Evolutionary conservation across 1,140 invertebrate species (phyloP).

Genomic region (Uloborus diversus): DNA sequence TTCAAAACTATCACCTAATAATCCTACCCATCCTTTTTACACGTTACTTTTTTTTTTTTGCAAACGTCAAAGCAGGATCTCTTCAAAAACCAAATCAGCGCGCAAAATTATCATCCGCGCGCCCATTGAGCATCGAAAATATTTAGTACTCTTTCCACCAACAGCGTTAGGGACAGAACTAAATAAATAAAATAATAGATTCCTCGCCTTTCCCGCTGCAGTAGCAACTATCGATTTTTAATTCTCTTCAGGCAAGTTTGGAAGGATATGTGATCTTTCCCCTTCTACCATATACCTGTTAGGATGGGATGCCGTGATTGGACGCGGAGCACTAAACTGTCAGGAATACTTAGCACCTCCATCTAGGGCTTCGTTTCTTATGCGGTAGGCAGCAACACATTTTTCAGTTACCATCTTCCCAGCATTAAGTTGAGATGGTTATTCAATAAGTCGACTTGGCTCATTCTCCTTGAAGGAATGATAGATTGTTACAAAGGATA

Average conservation of each 20-base stretch:
- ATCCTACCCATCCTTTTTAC: too few relatives aligned
- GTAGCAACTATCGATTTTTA: slow-evolving; percentile 37
- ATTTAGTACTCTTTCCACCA: too few relatives aligned
- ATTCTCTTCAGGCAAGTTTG: slow-evolving; percentile 17
- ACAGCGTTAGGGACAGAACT: too few relatives aligned
- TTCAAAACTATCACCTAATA: too few relatives aligned
- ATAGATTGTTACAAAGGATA: too few relatives aligned
- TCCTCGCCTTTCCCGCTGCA: background rate
- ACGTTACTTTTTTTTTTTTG: too few relatives aligned
- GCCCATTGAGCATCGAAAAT: too few relatives aligned
- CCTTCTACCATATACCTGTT: slow-evolving; percentile 27
- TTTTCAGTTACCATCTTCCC: too few relatives aligned
- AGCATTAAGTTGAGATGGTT: too few relatives aligned
- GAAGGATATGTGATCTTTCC: slow-evolving; percentile 31
- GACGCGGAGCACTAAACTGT: slow-evolving; percentile 20
- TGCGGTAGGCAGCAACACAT: background rate
- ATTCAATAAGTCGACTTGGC: background rate
- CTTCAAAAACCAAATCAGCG: too few relatives aligned
- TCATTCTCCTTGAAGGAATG: background rate
- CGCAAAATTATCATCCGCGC: too few relatives aligned
- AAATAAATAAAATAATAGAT: slow-evolving; percentile 21
- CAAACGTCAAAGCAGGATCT: too few relatives aligned
- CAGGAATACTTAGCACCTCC: slow-evolving; percentile 17
- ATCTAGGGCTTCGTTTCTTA: background rate
- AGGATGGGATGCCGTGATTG: slow-evolving; percentile 22